These are phyloP conservation scores for Patella ulyssiponensis DNA, from an alignment of 2,888 invertebrate genomes.

Conservation along the genomic window DNA sequence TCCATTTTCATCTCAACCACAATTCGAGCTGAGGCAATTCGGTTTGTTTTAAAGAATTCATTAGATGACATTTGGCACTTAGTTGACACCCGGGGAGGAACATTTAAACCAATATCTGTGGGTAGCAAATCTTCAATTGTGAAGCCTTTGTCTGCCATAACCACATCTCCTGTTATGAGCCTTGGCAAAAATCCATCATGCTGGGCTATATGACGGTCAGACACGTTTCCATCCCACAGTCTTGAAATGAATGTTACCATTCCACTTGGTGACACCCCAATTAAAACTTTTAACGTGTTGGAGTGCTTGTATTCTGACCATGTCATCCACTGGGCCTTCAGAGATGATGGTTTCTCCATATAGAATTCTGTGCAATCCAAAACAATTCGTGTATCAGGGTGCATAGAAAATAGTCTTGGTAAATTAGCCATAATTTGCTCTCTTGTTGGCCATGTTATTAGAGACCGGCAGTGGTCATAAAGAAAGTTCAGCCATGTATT, in stretches of 20 bases:
- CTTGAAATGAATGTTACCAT: background rate
- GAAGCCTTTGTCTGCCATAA: slow-evolving; percentile 1
- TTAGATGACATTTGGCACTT: no score
- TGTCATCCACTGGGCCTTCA: background rate
- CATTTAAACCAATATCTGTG: no score
- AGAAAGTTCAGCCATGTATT: no score
- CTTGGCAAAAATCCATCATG: background rate
- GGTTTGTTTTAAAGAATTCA: no score
- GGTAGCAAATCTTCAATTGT: background rate
- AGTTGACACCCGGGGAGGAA: no score
- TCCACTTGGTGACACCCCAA: background rate
- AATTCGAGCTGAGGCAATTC: no score
- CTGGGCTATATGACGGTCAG: background rate
- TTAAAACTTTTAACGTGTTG: background rate
- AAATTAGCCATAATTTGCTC: no score
- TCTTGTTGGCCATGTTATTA: no score
- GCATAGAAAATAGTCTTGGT: no score
- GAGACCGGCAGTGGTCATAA: no score
- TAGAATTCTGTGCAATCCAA: background rate
- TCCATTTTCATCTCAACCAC: no score
- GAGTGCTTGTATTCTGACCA: background rate
- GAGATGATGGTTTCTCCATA: slow-evolving; percentile 1
- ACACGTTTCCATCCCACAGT: background rate
- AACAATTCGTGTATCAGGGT: background rate
- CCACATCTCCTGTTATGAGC: background rate